Evolutionary conservation across 1,140 invertebrate genomes (phyloP), one percentile per base, ranked within the genome.

Genomic region (Pogonus chalceus): DNA sequence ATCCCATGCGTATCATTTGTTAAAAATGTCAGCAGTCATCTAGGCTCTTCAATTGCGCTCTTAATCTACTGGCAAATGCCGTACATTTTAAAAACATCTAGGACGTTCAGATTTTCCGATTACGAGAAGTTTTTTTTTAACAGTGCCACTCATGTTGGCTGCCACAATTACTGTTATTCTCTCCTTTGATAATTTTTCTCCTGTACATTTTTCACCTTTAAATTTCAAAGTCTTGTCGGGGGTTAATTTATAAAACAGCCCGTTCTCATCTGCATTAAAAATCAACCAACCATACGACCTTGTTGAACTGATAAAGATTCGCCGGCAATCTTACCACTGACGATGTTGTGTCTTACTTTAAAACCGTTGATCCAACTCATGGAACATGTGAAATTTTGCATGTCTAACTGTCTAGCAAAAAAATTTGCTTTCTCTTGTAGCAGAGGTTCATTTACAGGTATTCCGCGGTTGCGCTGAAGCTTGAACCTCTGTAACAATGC

Each of bases 161-260:
- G 31, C 31, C 31, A 35, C 31, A 7, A 35, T 49, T 23, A 23
- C 48, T 20, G 4, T 18, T 14, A 23, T 49, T 49, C n/a, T 24
- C n/a, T 2, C 48, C 22, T 24, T 49, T 49, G n/a, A n/a, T n/a
- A n/a, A n/a, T n/a, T n/a, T n/a, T n/a, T n/a, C n/a, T n/a, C n/a
- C n/a, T n/a, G n/a, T 49, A 7, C 56, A 58, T 23, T 53, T 53
- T 12, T 58, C 56, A 18, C 52, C 56, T 39, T 58, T 54, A 9
- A 58, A 53, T 4, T n/a, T 23, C 12, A 52, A 54, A 3, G 49
- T 58, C 47, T 54, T 54, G 22, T 53, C 51, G 3, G 53, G 57
- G 24, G 51, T 35, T 20, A 58, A 54, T 53, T 53, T 58, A 47
- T 37, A 58, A 39, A 58, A 53, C 26, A 58, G 23, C 16, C 57